Percentiles rank a stretch among this genome's conserved stretches.
Evolutionary conservation across 2,797 vertebrate species (phyloP).

Genomic region (Neosalanx taihuensis): DNA sequence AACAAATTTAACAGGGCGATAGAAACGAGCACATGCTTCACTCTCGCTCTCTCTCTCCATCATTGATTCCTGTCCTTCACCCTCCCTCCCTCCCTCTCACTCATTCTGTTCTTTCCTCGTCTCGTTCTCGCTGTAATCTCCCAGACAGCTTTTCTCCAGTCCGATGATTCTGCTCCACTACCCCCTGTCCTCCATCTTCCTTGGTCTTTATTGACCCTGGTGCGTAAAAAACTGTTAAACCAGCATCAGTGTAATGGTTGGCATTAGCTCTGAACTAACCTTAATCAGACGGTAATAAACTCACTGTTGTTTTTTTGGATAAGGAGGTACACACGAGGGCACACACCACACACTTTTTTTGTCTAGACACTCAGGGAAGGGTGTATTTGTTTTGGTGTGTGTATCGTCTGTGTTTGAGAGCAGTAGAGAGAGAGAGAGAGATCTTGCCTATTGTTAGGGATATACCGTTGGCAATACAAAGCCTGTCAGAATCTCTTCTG

Average conservation of each 20-base stretch:
- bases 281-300: conserved; percentile 72
- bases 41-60: conserved; percentile 9
- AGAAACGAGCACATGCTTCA: background rate
- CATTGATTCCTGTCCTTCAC: conserved; percentile 10
- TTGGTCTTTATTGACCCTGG: conserved; percentile 69
- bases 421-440: conserved; percentile 4
- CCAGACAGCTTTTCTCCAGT: background rate
- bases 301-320: conserved; percentile 59
- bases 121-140: conserved; percentile 10
- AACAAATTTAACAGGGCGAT: conserved; percentile 1
- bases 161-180: conserved; percentile 55
- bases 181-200: conserved; percentile 29
- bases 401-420: conserved; percentile 8
- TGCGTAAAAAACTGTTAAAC: conserved; percentile 68
- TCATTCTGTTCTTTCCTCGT: background rate
- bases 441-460: conserved; percentile 36
- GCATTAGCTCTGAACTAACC: conserved; percentile 72
- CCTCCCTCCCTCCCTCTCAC: background rate
- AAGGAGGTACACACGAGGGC: conserved; percentile 18
- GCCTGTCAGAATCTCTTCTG: conserved; percentile 51
- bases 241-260: conserved; percentile 66
- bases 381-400: background rate
- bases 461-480: conserved; percentile 22
- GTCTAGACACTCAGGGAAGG: conserved; percentile 12
- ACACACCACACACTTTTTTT: conserved; percentile 29